A percentile compares a stretch with the other conserved stretches of the same genome.
Conservation (phyloP, 1,140 invertebrate species). For the Bathynomus jamesi region DNA sequence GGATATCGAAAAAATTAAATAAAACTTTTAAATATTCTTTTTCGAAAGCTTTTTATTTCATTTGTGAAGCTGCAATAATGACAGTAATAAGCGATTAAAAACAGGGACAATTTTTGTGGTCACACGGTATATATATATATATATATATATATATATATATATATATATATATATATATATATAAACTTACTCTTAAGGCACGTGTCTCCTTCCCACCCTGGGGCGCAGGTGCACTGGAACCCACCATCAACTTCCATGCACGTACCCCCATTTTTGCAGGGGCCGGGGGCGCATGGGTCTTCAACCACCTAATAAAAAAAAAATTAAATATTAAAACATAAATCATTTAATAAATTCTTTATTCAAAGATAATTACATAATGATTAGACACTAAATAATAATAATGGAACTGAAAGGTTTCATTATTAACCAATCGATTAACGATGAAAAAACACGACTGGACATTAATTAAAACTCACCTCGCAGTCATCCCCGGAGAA, state of each 20-base stretch:
- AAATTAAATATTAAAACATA: neutral
- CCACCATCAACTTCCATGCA: slow-evolving; percentile 67
- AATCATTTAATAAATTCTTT: no score
- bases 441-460: no score
- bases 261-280: slow-evolving; percentile 72
- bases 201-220: slow-evolving; percentile 70
- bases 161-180: slow-evolving; percentile 3
- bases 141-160: neutral
- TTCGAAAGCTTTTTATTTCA: no score
- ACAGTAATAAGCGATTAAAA: no score
- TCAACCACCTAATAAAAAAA: slow-evolving; percentile 15
- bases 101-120: no score
- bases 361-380: no score
- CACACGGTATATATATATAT: neutral
- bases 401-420: neutral
- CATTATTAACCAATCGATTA: neutral
- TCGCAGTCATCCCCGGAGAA: slow-evolving; percentile 48
- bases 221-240: slow-evolving; percentile 66
- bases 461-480: no score
- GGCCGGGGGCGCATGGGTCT: slow-evolving; percentile 66
- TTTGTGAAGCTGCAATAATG: no score
- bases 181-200: slow-evolving; percentile 57
- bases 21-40: no score
- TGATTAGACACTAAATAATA: neutral
- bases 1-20: no score